Percentiles rank a stretch among this genome's conserved stretches.
These are phyloP conservation scores for Aethina tumida DNA, from an alignment of 1,140 invertebrate species.

Conservation along the genomic window DNA sequence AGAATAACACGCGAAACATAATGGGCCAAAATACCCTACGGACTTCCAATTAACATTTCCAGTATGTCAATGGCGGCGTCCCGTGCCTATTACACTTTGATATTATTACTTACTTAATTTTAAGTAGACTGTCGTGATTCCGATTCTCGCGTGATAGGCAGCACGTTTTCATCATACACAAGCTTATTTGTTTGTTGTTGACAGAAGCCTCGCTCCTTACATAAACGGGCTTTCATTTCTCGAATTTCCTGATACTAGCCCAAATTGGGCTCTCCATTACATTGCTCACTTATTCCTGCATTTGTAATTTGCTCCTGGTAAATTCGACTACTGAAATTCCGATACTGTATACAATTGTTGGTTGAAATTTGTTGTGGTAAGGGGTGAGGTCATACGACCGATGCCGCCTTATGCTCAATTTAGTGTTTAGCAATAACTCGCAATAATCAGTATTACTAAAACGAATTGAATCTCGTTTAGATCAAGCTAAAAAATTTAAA, in stretches of 20 bases:
- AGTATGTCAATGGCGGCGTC: constrained; percentile 27
- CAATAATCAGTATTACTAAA: constrained; percentile 37
- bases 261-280: no score
- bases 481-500: constrained; percentile 8
- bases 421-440: constrained; percentile 38
- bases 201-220: no score
- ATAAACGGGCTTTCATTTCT: no score
- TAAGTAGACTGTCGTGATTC: constrained; percentile 4
- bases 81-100: constrained; percentile 25
- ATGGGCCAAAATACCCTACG: constrained; percentile 4
- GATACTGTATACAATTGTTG: no score
- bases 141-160: background rate
- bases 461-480: constrained; percentile 12
- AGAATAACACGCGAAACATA: constrained; percentile 1
- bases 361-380: no score
- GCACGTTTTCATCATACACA: background rate
- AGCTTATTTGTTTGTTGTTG: no score
- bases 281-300: no score
- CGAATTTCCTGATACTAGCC: no score
- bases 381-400: constrained; percentile 9
- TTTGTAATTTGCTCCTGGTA: no score
- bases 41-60: constrained; percentile 27
- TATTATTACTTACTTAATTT: constrained; percentile 10
- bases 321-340: no score
- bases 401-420: constrained; percentile 27